Evolutionary conservation across 2,113 vertebrate genomes (phyloP).

Genomic region (Cephalophus harveyi): DNA sequence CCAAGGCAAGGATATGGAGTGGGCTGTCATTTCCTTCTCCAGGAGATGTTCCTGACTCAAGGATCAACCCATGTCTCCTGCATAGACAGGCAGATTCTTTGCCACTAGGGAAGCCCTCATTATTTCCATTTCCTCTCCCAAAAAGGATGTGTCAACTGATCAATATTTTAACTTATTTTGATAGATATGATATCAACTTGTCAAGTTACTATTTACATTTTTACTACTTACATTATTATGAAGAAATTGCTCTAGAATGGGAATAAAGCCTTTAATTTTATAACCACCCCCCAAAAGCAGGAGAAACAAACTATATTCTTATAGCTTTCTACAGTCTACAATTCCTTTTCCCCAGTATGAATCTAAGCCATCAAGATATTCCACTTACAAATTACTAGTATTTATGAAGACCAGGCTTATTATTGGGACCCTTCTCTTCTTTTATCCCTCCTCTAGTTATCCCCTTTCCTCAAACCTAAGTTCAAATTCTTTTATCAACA

Average conservation of each 20-base stretch:
- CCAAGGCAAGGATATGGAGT: background rate
- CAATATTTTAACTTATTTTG: background rate
- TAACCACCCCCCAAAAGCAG: background rate
- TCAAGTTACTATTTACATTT: background rate
- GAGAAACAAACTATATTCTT: background rate
- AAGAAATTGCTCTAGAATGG: background rate
- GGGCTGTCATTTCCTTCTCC: background rate
- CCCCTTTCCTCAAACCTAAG: background rate
- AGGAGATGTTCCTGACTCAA: background rate
- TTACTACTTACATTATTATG: background rate
- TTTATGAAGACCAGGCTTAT: background rate
- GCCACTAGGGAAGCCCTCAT: background rate
- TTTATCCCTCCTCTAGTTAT: background rate
- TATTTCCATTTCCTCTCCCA: background rate
- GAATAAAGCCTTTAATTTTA: background rate
- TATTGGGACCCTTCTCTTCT: background rate
- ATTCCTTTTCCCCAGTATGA: background rate
- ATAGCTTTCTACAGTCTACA: background rate
- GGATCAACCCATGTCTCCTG: background rate
- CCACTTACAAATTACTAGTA: background rate
- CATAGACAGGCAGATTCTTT: background rate
- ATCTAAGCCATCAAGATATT: background rate
- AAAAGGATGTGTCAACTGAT: background rate
- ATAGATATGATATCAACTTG: background rate
- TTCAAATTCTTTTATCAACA: background rate